Percentiles rank a stretch among this genome's conserved stretches.
These are phyloP conservation scores for Bungarus multicinctus DNA, from an alignment of 2,113 vertebrate species.

Conservation along the genomic window DNA sequence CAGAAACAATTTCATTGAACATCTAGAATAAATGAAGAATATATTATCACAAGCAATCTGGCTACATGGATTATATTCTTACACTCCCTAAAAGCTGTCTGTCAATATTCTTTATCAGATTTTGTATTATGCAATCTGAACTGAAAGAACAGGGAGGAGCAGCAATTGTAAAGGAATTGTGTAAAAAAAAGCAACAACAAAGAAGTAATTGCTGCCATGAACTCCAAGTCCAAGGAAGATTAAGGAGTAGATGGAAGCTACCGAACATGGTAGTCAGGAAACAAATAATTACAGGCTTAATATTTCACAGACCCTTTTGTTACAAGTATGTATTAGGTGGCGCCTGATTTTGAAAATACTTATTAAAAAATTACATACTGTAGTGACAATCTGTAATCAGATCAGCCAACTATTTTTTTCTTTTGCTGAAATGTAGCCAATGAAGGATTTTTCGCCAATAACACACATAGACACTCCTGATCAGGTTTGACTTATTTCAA, in stretches of 20 bases:
- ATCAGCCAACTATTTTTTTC: not conserved
- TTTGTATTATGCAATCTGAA: conserved; percentile 3
- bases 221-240: not conserved
- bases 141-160: conserved; percentile 15
- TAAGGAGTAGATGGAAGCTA: not conserved
- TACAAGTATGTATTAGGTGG: not conserved
- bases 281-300: not conserved
- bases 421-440: not conserved
- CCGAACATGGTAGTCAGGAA: not conserved
- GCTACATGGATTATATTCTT: conserved; percentile 29
- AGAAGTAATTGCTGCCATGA: not conserved
- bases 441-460: not conserved
- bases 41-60: conserved; percentile 44
- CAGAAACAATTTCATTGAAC: conserved; percentile 20
- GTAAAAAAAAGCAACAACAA: not conserved
- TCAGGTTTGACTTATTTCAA: not conserved
- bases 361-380: not conserved
- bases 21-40: conserved; percentile 31
- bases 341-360: not conserved
- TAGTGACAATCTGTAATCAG: not conserved
- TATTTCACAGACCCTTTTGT: not conserved
- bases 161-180: conserved; percentile 8
- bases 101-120: conserved; percentile 39
- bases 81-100: conserved; percentile 27
- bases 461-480: not conserved